Evolutionary conservation across 2,797 vertebrate species (phyloP).

Genomic region (Pogoniulus pusillus): DNA sequence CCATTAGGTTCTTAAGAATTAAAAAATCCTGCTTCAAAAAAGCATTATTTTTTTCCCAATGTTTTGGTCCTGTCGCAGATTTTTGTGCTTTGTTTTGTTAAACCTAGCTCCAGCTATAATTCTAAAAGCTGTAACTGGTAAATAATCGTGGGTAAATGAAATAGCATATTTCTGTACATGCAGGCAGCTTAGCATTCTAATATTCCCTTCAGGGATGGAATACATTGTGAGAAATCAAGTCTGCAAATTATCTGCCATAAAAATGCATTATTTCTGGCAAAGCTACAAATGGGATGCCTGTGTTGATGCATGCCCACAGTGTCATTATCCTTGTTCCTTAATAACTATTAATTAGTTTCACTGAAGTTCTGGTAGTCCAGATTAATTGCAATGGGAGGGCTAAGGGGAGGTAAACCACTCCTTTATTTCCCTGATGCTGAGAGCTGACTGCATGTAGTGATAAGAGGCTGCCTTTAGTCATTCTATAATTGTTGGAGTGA

Average conservation of each 20-base stretch:
- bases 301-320: constrained; percentile 41
- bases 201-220: constrained; percentile 26
- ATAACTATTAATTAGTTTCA: constrained; percentile 49
- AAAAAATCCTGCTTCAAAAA: not conserved
- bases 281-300: constrained; percentile 47
- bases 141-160: constrained; percentile 41
- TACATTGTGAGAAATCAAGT: not conserved
- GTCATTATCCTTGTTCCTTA: constrained; percentile 40
- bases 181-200: constrained; percentile 2
- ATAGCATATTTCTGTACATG: not conserved
- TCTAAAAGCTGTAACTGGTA: constrained; percentile 9
- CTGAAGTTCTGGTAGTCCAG: constrained; percentile 1
- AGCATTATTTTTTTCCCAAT: not conserved
- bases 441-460: not conserved
- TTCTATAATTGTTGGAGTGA: not conserved
- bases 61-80: not conserved
- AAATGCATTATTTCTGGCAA: constrained; percentile 46
- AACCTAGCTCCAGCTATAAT: not conserved
- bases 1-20: not conserved
- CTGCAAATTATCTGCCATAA: constrained; percentile 46
- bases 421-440: not conserved
- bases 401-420: not conserved
- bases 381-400: constrained; percentile 24
- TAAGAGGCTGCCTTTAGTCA: not conserved
- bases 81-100: not conserved